A percentile compares a stretch with the other conserved stretches of the same genome.
Evolutionary conservation across 1,140 invertebrate genomes (phyloP).

Genomic region (Tetranychus cinnabarinus): DNA sequence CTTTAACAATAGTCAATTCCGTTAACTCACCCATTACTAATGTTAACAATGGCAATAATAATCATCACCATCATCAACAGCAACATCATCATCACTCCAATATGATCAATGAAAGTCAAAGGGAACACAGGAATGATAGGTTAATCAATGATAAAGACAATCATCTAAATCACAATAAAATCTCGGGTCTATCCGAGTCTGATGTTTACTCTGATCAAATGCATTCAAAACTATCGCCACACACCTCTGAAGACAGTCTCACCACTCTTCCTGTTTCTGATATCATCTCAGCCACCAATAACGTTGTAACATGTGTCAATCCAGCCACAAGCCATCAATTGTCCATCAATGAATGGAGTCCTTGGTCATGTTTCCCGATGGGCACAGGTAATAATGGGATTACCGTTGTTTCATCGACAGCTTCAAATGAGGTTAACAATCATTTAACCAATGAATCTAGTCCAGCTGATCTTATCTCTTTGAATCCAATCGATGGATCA

Average conservation of each 20-base stretch:
- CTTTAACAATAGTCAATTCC: not conserved
- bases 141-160: too few species aligned
- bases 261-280: not conserved
- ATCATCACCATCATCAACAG: not conserved
- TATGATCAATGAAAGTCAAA: too few species aligned
- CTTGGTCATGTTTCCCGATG: not conserved
- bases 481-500: too few species aligned
- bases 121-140: too few species aligned
- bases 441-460: not conserved
- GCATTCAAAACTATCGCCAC: not conserved
- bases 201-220: too few species aligned
- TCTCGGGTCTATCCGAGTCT: too few species aligned
- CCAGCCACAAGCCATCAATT: not conserved
- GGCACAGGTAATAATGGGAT: not conserved
- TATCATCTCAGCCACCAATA: constrained; percentile 5
- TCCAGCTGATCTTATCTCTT: not conserved
- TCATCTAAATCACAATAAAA: too few species aligned
- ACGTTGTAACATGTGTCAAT: constrained; percentile 9
- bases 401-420: not conserved
- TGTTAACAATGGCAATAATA: not conserved
- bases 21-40: too few species aligned
- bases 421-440: not conserved
- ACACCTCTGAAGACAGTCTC: too few species aligned
- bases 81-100: not conserved
- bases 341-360: not conserved